Base-by-base conservation (phyloP, 2,797 vertebrate genomes). In the Pseudochaenichthys georgianus region DNA sequence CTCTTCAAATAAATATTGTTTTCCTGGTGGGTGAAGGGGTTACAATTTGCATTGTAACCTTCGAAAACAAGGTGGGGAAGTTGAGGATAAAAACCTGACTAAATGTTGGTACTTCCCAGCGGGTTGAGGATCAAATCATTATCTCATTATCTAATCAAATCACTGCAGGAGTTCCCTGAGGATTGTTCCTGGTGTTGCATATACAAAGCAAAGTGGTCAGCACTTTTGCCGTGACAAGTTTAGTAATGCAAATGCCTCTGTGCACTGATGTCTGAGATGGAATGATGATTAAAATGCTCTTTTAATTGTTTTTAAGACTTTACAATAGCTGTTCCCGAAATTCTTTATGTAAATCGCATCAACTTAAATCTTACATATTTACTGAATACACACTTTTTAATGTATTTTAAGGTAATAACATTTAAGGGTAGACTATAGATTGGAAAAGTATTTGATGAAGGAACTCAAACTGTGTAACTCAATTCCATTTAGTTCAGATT, bases 371-470 rank as follows among this genome's bases (percentile, higher is more conserved):
- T 5, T 2, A 55, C 8, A 38, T 34, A 5, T 70, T 48, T 43
- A 70, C 1, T 57, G 12, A 61, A 42, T 57, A 61, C 4, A 47
- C 4, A 8, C 54, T 9, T 38, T 6, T 38, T 9, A 38, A 38
- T 45, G 13, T 41, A 50, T 70, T 72, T 73, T 45, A 5, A 41
- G 31, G 6, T 17, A 23, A 70, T 41, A 55, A 73, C 52, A 46
- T 42, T 38, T 31, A 16, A 64, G 41, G 47, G 8, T 4, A 4
- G 52, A 47, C 64, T 69, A 28, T 45, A 55, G 61, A 68, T 68
- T 1, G 50, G n/a, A 38, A 61, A 64, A 70, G 28, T 83, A 82
- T 82, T 55, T 63, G 21, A 61, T 67, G 34, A 34, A 8, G 53
- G 13, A 55, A 71, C 7, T 58, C 47, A 57, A 59, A 13, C 9